Base-by-base conservation (phyloP, 92 coral and sea anemone genomes). In the Palythoa heliodiscus region DNA sequence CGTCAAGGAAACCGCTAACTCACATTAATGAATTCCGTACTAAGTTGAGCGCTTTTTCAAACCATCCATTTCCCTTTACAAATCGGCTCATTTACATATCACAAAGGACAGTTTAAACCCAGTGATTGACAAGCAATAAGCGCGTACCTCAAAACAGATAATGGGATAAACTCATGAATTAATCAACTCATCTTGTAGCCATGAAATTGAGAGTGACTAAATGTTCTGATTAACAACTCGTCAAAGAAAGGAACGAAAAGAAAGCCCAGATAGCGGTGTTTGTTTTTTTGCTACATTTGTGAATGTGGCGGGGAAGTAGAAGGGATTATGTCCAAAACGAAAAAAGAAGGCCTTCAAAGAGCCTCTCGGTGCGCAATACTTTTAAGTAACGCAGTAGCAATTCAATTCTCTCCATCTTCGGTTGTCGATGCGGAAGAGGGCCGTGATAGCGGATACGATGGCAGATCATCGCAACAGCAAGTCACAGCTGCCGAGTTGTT, bases 321-420 rank as follows among this genome's bases (percentile, higher is more conserved):
- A 39, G 60, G 39, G 22, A 80, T 64, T 67, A 64, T 68, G 72
- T 80, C 84, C 15, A 80, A 67, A 23, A 58, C 74, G 19, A 80
- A 80, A 66, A 67, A 76, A 53, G 81, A 76, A 24, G 81, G 81
- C 25, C 48, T 76, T 53, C 82, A 78, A 52, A 71, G 98, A 37
- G 63, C 98, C 14, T 90, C 92, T 15, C 92, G 92, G 66, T 88
- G 91, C 38, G 93, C 95, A 4, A 94, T 94, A 38, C 83, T 94
- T 54, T 86, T 92, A 17, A 92, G 92, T 87, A 94, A 94, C 75
- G 93, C 91, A 2, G 68, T 92, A 14, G 93, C 93, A 52, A 78
- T 94, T 19, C 86, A 88, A 23, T 89, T 94, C 40, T 67, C 91
- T 20, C 95, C 95, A 58, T 84, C 86, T 37, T 90, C 89, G 3